Conservation (phyloP, 2,113 vertebrate genomes). For the Pachycephala philippinensis region DNA sequence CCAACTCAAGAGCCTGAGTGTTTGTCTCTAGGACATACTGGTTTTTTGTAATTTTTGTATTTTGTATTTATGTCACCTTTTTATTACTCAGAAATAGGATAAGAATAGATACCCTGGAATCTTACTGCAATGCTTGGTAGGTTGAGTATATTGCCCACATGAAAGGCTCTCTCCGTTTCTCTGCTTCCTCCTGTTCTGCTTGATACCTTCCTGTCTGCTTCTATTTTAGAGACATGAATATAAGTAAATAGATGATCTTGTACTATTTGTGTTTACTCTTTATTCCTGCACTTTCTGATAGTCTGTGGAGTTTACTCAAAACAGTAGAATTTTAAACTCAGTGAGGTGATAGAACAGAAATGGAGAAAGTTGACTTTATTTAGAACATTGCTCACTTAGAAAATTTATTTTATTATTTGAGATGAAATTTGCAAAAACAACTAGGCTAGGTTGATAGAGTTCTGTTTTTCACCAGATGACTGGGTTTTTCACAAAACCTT, state of each 20-base stretch:
- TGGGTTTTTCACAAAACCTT: not conserved
- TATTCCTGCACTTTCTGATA: not conserved
- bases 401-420: not conserved
- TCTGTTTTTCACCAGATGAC: not conserved
- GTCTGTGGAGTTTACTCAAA: not conserved
- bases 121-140: not conserved
- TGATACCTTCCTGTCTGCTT: not conserved
- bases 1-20: not conserved
- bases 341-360: not conserved
- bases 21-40: not conserved
- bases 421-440: not conserved
- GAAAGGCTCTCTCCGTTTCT: not conserved
- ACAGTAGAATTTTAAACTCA: not conserved
- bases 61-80: not conserved
- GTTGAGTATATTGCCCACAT: not conserved
- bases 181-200: not conserved
- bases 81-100: not conserved
- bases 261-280: not conserved
- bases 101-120: not conserved
- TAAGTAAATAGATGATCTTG: not conserved
- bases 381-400: not conserved
- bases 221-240: not conserved
- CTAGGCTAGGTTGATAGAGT: not conserved
- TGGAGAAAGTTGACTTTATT: not conserved
- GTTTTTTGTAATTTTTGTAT: not conserved